These are phyloP conservation scores for Vulpes lagopus DNA, from an alignment of 2,113 vertebrate species.

Conservation along the genomic window DNA sequence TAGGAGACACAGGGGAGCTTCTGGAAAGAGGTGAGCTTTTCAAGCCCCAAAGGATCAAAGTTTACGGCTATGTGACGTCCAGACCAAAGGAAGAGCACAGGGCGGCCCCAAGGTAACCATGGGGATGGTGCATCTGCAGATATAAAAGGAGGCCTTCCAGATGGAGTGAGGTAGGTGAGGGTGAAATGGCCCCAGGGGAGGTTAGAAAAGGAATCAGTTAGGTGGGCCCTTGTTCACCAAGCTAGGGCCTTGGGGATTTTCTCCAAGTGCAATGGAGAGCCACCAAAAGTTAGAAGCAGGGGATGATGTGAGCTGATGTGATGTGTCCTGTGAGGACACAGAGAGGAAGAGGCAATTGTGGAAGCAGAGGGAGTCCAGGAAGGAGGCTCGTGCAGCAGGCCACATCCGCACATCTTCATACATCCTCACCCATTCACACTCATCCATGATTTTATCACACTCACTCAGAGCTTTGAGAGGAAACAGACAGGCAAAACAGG, in stretches of 20 bases:
- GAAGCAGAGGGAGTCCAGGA: background rate
- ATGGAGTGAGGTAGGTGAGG: background rate
- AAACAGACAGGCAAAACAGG: too few species aligned
- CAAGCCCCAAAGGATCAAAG: background rate
- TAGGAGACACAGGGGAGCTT: background rate
- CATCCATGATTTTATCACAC: rapidly evolving
- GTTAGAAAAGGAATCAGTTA: background rate
- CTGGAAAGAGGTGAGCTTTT: background rate
- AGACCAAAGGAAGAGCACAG: background rate
- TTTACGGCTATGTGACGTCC: background rate
- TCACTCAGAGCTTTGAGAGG: background rate
- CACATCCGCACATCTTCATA: rapidly evolving
- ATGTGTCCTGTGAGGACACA: background rate
- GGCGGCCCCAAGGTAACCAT: too few species aligned
- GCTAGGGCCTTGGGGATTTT: background rate
- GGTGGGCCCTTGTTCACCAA: background rate
- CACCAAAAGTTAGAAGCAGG: background rate
- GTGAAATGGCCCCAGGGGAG: background rate
- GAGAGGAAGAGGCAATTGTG: background rate
- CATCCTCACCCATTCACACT: rapidly evolving
- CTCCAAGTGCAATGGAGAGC: background rate
- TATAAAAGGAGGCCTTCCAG: background rate
- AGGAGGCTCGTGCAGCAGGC: background rate
- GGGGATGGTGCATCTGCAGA: background rate
- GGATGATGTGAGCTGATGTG: background rate